phyloP scores from a whole-genome alignment of 2,888 invertebrate genomes.

The Macrosoma leucophasiata region DNA sequence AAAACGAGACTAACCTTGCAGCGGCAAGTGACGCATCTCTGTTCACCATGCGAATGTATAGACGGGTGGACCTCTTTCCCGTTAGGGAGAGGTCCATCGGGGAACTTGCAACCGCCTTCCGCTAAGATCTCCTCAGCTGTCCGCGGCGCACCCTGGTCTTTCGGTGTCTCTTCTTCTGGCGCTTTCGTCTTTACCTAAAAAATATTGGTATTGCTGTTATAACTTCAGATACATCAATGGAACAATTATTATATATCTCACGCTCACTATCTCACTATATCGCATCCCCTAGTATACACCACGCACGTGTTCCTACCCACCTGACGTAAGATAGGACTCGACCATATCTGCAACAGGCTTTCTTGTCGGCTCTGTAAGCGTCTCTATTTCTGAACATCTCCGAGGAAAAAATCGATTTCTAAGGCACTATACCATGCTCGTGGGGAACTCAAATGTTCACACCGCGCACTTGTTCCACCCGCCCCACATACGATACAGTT shows the following conservation, averaged over 20 bases:
- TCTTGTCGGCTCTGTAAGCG: conserved; percentile 83
- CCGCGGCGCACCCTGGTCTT: conserved; percentile 65
- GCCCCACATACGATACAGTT: conserved; percentile 93
- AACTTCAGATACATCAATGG: too few species aligned
- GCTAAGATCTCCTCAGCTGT: conserved; percentile 82
- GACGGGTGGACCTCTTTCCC: conserved; percentile 93
- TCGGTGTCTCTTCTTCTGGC: conserved; percentile 57
- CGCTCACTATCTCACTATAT: too few species aligned
- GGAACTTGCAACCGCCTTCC: conserved; percentile 89
- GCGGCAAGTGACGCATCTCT: conserved; percentile 91
- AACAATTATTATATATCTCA: too few species aligned
- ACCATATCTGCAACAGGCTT: conserved; percentile 90
- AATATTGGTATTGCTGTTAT: too few species aligned
- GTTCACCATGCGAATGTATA: conserved; percentile 89
- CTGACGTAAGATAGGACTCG: too few species aligned
- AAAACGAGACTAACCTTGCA: conserved; percentile 82
- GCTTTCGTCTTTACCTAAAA: conserved; percentile 62
- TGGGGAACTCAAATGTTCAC: conserved; percentile 87
- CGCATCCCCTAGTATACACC: too few species aligned
- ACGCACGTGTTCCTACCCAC: too few species aligned
- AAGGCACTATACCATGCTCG: conserved; percentile 85
- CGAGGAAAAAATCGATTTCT: conserved; percentile 84
- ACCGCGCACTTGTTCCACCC: conserved; percentile 96
- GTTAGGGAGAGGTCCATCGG: conserved; percentile 79
- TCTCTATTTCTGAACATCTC: conserved; percentile 82